Percentiles rank a stretch among this genome's conserved stretches.
Evolutionary conservation across 2,113 vertebrate genomes (phyloP).

Genomic region (Rattus rattus): DNA sequence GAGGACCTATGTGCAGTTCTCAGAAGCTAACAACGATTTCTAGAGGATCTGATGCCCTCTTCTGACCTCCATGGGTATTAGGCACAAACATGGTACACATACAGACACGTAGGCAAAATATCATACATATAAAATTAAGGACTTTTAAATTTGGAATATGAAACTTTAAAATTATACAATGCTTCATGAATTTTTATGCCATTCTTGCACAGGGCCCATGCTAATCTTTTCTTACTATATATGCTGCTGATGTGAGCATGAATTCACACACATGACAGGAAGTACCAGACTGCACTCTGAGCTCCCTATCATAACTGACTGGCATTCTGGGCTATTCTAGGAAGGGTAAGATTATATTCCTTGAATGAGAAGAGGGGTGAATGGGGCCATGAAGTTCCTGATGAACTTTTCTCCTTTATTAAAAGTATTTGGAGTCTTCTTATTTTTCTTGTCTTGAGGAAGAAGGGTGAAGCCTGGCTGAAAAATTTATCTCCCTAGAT

Average conservation of each 20-base stretch:
- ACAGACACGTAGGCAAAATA: not conserved
- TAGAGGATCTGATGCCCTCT: not conserved
- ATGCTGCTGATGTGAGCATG: not conserved
- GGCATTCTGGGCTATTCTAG: not conserved
- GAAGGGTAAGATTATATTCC: not conserved
- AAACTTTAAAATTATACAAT: not conserved
- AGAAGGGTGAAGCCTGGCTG: not conserved
- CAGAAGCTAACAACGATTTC: not conserved
- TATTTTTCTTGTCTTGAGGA: not conserved
- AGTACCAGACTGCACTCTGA: not conserved
- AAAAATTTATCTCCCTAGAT: constrained; percentile 24
- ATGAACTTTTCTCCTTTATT: not conserved
- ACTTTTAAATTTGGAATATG: not conserved
- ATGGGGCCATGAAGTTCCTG: not conserved
- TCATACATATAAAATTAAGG: not conserved
- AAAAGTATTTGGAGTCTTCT: not conserved
- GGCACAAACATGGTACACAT: not conserved
- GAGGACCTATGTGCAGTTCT: not conserved
- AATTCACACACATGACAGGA: not conserved
- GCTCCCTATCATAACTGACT: not conserved
- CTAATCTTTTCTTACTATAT: not conserved
- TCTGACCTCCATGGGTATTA: not conserved
- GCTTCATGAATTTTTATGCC: not conserved
- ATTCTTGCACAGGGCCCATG: not conserved
- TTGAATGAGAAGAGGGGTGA: not conserved